phyloP scores from a whole-genome alignment of 2,113 vertebrate genomes.

The Carassius auratus region DNA sequence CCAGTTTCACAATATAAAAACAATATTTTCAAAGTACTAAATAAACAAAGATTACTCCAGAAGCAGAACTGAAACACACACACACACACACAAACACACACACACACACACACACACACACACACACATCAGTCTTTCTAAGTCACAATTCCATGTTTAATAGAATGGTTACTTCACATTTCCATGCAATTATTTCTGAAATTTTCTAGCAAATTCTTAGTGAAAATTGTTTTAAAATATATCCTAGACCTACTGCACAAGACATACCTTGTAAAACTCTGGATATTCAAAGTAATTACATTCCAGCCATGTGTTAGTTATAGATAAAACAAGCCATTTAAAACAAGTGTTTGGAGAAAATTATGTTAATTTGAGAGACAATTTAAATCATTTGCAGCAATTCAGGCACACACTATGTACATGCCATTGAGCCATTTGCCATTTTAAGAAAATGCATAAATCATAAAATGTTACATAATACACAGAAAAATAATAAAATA shows the following conservation, averaged over 20 bases:
- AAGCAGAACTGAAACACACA: too few species aligned
- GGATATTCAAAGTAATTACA: neutral
- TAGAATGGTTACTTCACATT: neutral
- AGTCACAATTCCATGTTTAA: neutral
- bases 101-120: too few species aligned
- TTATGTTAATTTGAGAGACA: neutral
- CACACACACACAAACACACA: too few species aligned
- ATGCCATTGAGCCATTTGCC: neutral
- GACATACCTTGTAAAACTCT: neutral
- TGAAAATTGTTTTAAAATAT: too few species aligned
- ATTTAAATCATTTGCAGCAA: neutral
- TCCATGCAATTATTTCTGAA: too few species aligned
- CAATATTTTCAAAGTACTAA: neutral
- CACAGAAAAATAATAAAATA: neutral
- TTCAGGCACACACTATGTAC: neutral
- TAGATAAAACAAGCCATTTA: neutral
- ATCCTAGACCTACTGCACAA: neutral
- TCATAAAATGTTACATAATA: neutral
- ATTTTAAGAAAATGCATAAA: slow-evolving; percentile 19
- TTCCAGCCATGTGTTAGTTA: neutral
- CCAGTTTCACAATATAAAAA: neutral
- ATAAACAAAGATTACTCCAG: neutral
- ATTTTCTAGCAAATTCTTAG: too few species aligned
- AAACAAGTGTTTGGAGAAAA: neutral
- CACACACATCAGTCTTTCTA: neutral